Conservation (phyloP, 1,140 invertebrate species). For the Drosophila orena region DNA sequence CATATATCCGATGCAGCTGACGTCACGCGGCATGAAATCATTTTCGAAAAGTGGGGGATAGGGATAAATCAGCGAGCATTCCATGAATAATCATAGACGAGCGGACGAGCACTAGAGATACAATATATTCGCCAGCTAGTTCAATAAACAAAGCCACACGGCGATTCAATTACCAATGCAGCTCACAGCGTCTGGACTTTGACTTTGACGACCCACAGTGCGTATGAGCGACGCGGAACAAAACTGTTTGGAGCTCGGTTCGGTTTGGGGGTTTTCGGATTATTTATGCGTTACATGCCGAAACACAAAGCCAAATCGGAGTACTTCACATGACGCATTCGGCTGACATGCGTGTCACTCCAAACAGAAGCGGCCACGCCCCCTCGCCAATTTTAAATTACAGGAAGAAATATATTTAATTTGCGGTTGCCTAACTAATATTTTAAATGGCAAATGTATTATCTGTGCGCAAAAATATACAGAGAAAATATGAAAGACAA, state of each 20-base stretch:
- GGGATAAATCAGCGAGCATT: conserved; percentile 59
- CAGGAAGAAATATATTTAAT: conserved; percentile 18
- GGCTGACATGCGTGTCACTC: conserved; percentile 57
- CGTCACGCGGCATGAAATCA: conserved; percentile 38
- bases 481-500: too few relatives aligned
- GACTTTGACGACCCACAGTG: conserved; percentile 66
- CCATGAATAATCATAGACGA: conserved; percentile 64
- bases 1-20: conserved; percentile 43
- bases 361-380: conserved; percentile 49
- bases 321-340: conserved; percentile 75
- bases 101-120: conserved; percentile 7
- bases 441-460: background rate
- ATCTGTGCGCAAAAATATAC: too few relatives aligned
- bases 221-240: conserved; percentile 79
- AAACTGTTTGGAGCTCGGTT: conserved; percentile 28
- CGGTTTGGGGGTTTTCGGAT: conserved; percentile 35
- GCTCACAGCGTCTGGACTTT: conserved; percentile 53
- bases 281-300: conserved; percentile 78
- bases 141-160: conserved; percentile 61
- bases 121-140: conserved; percentile 58
- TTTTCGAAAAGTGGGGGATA: conserved; percentile 12
- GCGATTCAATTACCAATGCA: conserved; percentile 60
- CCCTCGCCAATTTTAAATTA: background rate
- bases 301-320: conserved; percentile 55
- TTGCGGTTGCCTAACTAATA: background rate